Evolutionary conservation across 2,888 invertebrate species (phyloP), one percentile per base, ranked within the genome.

Genomic region (Oligia latruncula): DNA sequence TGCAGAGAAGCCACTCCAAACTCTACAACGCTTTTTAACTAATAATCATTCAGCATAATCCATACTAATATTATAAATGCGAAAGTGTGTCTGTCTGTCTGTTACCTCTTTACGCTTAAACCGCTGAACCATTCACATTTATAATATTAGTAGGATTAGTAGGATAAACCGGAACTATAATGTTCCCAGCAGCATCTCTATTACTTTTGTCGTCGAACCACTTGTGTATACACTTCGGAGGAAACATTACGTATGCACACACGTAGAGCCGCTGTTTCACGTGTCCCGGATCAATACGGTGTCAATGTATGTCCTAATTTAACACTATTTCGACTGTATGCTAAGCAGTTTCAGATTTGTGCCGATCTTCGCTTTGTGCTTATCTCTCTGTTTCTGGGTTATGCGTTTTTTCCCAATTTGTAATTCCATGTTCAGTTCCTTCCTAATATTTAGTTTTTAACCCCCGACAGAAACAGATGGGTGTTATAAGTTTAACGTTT

Each of bases 181-280:
- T 65, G n/a, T 79, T 78, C 20, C 8, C 52, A 55, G 43, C 52
- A 46, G 60, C 64, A 80, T 60, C 55, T 66, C 66, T 66, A 74
- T 82, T 76, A 82, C 71, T 80, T 85, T 83, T 79, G 73, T 87
- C 75, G 87, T 89, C 78, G 68, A 75, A 77, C 87, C 81, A 83
- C 81, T 90, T 86, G 79, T 82, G 87, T 91, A 91, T 92, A 90
- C 91, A 82, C 80, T 77, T 82, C 80, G 74, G 76, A 80, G 77
- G 85, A 82, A 84, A 89, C 88, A 89, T 90, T 91, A 89, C 80
- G 89, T 90, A 92, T 93, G 91, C 92, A 88, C 87, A 78, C 71
- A 88, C 79, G 83, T 82, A 88, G 82, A 87, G 87, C 87, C 89
- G 88, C 84, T 83, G 64, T 85, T 84, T 84, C 88, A 86, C 91